phyloP scores from a whole-genome alignment of 2,888 invertebrate species.

The Pocota personata region DNA sequence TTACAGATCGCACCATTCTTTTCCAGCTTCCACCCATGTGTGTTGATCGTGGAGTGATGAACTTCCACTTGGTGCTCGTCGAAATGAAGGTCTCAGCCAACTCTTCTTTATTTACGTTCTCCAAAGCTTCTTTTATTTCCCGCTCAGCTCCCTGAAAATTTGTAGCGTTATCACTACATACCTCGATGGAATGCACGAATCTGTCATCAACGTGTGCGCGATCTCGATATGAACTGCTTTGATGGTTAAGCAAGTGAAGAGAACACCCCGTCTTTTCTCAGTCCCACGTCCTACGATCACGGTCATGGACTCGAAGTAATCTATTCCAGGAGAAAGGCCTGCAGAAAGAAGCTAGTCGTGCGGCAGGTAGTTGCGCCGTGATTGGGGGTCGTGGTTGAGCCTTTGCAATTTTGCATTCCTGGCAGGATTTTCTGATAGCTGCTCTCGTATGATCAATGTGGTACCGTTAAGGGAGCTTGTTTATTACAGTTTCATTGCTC shows the following conservation, averaged over 20 bases:
- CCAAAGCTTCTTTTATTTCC: neutral
- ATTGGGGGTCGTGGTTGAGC: no score
- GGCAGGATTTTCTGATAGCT: neutral
- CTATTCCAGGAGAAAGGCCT: slow-evolving; percentile 17
- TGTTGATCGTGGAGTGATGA: slow-evolving; percentile 73
- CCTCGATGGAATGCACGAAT: slow-evolving; percentile 13
- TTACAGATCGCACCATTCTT: slow-evolving; percentile 48
- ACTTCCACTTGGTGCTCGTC: slow-evolving; percentile 68
- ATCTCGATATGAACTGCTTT: slow-evolving; percentile 49
- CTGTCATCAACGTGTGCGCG: slow-evolving; percentile 18
- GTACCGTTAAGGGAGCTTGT: neutral
- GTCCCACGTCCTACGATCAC: neutral
- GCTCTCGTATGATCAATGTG: neutral
- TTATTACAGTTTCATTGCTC: neutral
- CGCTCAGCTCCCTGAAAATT: slow-evolving; percentile 36
- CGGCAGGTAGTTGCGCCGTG: neutral
- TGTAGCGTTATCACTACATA: slow-evolving; percentile 43
- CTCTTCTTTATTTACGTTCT: neutral
- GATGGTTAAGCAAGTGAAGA: slow-evolving; percentile 57
- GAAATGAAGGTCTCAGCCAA: neutral
- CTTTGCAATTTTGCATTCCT: neutral
- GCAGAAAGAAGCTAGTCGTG: neutral
- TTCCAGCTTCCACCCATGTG: slow-evolving; percentile 72
- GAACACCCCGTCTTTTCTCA: slow-evolving; percentile 45
- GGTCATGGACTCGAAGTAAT: slow-evolving; percentile 39